Evolutionary conservation across 2,797 vertebrate species (phyloP).

Genomic region (Perodicticus potto): DNA sequence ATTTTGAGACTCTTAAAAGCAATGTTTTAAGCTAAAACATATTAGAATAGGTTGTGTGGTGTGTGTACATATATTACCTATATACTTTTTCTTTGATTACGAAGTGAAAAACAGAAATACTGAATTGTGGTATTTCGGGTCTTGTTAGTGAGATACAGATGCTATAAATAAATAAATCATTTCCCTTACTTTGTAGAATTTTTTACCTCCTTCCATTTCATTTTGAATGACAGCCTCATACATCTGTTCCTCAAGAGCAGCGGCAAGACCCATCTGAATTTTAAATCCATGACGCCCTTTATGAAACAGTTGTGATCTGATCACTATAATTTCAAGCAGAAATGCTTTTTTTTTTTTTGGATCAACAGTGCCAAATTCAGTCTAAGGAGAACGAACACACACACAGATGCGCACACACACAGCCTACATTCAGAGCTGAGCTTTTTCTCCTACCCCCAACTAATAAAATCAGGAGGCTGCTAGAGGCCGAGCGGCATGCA

Average conservation of each 20-base stretch:
- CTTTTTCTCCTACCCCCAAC: slow-evolving; percentile 79
- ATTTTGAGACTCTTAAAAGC: not conserved
- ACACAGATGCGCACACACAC: not conserved
- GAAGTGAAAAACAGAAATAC: slow-evolving; percentile 9
- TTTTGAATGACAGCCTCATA: not conserved
- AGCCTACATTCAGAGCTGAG: slow-evolving; percentile 72
- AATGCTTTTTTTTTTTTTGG: not conserved
- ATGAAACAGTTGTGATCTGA: not conserved
- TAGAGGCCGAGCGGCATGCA: slow-evolving; percentile 89
- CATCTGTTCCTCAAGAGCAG: slow-evolving; percentile 3
- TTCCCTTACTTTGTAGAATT: slow-evolving; percentile 1
- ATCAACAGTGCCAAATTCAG: slow-evolving; percentile 65
- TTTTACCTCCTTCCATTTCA: not conserved
- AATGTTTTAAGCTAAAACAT: not conserved
- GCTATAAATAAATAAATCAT: not conserved
- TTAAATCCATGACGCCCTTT: slow-evolving; percentile 33
- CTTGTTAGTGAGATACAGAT: slow-evolving; percentile 15
- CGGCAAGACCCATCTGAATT: slow-evolving; percentile 26
- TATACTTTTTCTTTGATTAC: not conserved
- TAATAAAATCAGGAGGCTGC: slow-evolving; percentile 91
- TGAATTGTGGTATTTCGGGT: not conserved
- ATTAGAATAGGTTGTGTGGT: not conserved
- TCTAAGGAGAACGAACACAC: slow-evolving; percentile 61
- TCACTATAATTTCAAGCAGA: not conserved
- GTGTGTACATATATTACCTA: not conserved